Conservation (phyloP, 2,888 invertebrate species). For the Bellardia bayeri region DNA sequence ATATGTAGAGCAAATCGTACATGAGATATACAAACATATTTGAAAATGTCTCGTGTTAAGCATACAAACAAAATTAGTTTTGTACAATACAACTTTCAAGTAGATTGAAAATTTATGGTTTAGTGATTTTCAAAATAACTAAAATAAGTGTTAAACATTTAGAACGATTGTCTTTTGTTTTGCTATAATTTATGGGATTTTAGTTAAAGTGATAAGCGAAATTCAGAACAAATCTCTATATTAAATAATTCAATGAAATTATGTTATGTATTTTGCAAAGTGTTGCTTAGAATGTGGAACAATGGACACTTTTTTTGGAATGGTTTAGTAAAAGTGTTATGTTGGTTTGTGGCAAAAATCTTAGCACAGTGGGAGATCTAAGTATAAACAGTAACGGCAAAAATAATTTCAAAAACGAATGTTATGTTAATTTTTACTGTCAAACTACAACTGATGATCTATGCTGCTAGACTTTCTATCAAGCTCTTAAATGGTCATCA, state of each 20-base stretch:
- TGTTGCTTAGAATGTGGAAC: not conserved
- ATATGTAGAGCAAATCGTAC: slow-evolving; percentile 46
- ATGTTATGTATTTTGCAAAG: slow-evolving; percentile 1
- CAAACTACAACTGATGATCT: too few relatives aligned
- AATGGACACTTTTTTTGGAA: not conserved
- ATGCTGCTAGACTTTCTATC: too few relatives aligned
- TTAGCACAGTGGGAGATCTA: too few relatives aligned
- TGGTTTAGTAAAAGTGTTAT: too few relatives aligned
- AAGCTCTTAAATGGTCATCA: too few relatives aligned
- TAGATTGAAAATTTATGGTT: slow-evolving; percentile 21
- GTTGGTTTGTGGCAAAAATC: too few relatives aligned
- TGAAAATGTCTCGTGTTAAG: slow-evolving; percentile 23
- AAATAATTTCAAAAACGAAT: too few relatives aligned
- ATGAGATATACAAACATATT: slow-evolving; percentile 17
- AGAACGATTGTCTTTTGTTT: not conserved
- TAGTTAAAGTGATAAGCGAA: slow-evolving; percentile 3
- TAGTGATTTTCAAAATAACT: not conserved
- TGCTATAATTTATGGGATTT: slow-evolving; percentile 32
- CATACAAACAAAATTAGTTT: slow-evolving; percentile 16
- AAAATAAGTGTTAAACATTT: not conserved
- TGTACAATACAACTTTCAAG: not conserved
- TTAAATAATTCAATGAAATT: not conserved
- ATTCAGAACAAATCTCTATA: not conserved
- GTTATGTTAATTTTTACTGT: too few relatives aligned
- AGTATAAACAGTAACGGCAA: too few relatives aligned